Evolutionary conservation across 2,888 invertebrate species (phyloP).

Genomic region (Nomada ruficornis): DNA sequence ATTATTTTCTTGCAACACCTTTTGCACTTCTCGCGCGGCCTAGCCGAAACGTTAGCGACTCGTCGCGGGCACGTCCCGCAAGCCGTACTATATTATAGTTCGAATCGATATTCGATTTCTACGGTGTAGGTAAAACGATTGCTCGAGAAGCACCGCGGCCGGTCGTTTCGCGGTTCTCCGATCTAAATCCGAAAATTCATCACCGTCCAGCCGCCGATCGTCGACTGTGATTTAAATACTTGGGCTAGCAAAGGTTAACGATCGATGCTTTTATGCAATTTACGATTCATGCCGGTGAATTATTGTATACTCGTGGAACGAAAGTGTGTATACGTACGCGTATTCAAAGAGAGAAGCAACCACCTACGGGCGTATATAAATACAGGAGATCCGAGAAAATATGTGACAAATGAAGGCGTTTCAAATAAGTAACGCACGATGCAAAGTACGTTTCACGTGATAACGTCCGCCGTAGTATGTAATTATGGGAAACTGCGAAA

Average conservation of each 20-base stretch:
- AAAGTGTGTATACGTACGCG: background rate
- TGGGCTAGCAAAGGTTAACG: constrained; percentile 8
- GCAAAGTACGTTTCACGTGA: background rate
- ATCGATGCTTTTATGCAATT: constrained; percentile 5
- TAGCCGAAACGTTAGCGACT: too few species aligned
- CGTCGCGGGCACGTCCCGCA: too few species aligned
- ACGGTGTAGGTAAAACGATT: background rate
- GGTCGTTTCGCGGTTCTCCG: background rate
- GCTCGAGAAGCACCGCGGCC: background rate
- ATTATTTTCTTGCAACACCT: too few species aligned
- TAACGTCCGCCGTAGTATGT: background rate
- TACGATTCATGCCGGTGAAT: constrained; percentile 9
- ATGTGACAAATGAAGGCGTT: constrained; percentile 17
- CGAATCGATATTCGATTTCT: background rate
- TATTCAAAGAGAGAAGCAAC: too few species aligned
- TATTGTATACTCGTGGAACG: background rate
- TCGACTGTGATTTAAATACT: constrained; percentile 14
- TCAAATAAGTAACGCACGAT: background rate
- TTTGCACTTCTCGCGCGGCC: too few species aligned
- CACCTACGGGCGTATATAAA: background rate
- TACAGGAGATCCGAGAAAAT: background rate
- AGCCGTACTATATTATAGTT: too few species aligned
- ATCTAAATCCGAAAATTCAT: constrained; percentile 10
- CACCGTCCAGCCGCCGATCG: background rate
- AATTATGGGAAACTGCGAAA: constrained; percentile 20